Evolutionary conservation across 2,888 invertebrate species (phyloP).

Genomic region (Heliconius charithonia): DNA sequence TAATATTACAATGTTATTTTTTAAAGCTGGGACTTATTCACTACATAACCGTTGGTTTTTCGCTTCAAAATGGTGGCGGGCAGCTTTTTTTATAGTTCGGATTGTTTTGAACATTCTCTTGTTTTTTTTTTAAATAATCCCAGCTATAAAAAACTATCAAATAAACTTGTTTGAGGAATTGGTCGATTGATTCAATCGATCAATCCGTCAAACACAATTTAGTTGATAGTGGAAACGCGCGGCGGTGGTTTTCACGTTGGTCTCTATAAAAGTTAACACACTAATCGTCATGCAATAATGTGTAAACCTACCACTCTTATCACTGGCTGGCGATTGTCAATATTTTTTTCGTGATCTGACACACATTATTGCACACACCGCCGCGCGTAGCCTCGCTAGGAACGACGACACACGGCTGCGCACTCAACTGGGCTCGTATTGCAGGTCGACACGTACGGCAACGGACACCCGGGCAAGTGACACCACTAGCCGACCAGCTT

Average conservation of each 20-base stretch:
- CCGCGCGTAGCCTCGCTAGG: constrained; percentile 68
- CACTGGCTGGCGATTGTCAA: constrained; percentile 7
- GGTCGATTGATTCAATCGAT: constrained; percentile 8
- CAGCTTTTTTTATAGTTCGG: constrained; percentile 54
- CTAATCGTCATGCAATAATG: constrained; percentile 41
- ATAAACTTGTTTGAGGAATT: constrained; percentile 28
- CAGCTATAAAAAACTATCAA: constrained; percentile 51
- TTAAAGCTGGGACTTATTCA: constrained; percentile 53
- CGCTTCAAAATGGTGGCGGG: constrained; percentile 78
- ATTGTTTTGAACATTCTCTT: constrained; percentile 42
- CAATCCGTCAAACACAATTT: constrained; percentile 12
- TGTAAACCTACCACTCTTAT: constrained; percentile 26
- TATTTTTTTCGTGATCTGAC: not conserved
- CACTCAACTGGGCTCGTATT: constrained; percentile 74
- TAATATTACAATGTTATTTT: constrained; percentile 40
- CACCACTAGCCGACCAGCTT: constrained; percentile 59
- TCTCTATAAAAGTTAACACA: constrained; percentile 37
- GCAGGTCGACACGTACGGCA: constrained; percentile 76
- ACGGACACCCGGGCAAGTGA: constrained; percentile 77
- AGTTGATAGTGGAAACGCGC: constrained; percentile 58
- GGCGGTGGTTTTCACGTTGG: constrained; percentile 57
- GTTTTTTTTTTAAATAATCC: constrained; percentile 47
- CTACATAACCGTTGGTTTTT: constrained; percentile 67
- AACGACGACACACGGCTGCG: constrained; percentile 82
- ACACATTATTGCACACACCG: constrained; percentile 42